Evolutionary conservation across 2,113 vertebrate genomes (phyloP).

Genomic region (Oophaga pumilio): DNA sequence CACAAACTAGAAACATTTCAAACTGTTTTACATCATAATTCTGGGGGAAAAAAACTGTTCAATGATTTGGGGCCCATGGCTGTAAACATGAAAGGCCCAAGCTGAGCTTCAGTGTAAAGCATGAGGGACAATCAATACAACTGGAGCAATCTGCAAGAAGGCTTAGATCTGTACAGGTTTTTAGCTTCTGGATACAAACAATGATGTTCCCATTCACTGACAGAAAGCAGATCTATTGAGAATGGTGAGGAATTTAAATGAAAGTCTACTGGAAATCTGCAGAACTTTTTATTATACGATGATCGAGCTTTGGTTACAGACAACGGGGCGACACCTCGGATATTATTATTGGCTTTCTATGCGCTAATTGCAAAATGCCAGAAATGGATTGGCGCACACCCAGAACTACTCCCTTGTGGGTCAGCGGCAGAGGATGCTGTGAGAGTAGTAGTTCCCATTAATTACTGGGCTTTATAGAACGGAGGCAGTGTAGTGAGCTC

Average conservation of each 20-base stretch:
- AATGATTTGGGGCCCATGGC: no score
- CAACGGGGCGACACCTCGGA: background rate
- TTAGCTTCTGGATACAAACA: no score
- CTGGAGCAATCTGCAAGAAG: no score
- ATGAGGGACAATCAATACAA: no score
- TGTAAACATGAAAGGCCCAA: no score
- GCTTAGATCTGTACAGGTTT: no score
- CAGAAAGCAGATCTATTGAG: background rate
- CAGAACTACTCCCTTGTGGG: constrained; percentile 17
- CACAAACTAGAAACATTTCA: no score
- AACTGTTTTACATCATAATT: no score
- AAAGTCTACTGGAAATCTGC: background rate
- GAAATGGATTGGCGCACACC: constrained; percentile 3
- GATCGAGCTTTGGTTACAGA: background rate
- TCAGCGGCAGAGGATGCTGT: background rate
- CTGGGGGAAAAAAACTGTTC: no score
- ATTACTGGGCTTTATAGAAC: background rate
- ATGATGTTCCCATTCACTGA: background rate
- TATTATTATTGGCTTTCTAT: background rate
- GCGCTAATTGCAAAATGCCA: background rate
- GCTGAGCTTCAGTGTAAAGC: no score
- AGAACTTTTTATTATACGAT: background rate
- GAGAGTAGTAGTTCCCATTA: background rate
- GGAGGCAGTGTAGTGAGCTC: background rate
- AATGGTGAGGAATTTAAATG: background rate